These are phyloP conservation scores for Dinoponera quadriceps DNA, from an alignment of 1,140 invertebrate genomes.

Conservation along the genomic window DNA sequence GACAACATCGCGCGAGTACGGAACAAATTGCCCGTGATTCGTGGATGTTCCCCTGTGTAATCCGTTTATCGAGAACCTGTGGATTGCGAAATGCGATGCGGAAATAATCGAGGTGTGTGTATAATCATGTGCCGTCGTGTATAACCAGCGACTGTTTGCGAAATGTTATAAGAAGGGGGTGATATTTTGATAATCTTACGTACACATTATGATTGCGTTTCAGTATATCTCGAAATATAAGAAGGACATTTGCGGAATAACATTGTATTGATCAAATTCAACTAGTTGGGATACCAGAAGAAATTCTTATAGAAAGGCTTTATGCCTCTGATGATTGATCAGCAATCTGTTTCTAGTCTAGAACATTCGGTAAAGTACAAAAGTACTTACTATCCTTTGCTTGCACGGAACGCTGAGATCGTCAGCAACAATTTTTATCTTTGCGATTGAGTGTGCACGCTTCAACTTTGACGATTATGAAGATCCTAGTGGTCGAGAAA, in stretches of 20 bases:
- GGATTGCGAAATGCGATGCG: constrained; percentile 3
- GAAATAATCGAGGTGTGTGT: constrained; percentile 11
- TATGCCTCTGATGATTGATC: no score
- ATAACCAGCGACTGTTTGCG: not conserved
- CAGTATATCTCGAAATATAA: not conserved
- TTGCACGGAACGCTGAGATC: no score
- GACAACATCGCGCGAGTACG: constrained; percentile 7
- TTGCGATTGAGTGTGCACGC: no score
- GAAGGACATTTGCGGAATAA: not conserved
- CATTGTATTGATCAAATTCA: no score
- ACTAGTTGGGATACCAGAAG: no score
- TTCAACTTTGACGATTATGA: no score
- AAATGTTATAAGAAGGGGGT: not conserved
- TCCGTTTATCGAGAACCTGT: not conserved
- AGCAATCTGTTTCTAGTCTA: no score
- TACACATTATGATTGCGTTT: not conserved
- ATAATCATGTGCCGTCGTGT: not conserved
- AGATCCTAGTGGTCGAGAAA: no score
- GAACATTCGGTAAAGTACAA: no score
- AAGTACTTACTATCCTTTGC: no score
- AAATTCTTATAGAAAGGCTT: no score
- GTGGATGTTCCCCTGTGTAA: constrained; percentile 4
- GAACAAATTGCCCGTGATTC: not conserved
- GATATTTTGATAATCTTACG: not conserved
- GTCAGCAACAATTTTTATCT: no score